These are phyloP conservation scores for Ginglymostoma cirratum DNA, from an alignment of 2,113 vertebrate genomes.

Conservation along the genomic window DNA sequence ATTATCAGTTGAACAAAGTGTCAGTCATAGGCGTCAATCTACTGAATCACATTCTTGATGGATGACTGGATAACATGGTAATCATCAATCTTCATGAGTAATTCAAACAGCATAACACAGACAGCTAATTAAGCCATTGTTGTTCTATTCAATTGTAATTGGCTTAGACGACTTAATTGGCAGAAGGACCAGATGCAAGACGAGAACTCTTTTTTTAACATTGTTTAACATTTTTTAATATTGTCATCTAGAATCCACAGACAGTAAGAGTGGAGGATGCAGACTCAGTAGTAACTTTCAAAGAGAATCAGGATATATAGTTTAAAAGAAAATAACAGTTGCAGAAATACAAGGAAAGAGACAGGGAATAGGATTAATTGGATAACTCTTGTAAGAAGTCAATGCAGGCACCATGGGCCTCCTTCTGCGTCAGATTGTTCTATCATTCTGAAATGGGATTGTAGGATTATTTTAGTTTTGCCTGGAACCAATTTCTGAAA, in stretches of 20 bases:
- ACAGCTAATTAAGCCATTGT: background rate
- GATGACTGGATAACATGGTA: no score
- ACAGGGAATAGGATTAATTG: background rate
- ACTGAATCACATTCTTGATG: background rate
- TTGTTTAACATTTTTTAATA: no score
- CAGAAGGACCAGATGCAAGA: background rate
- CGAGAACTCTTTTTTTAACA: background rate
- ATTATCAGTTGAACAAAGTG: background rate
- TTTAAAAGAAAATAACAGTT: background rate
- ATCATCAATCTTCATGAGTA: conserved; percentile 16
- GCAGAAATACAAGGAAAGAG: background rate
- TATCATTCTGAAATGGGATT: background rate
- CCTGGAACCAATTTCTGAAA: background rate
- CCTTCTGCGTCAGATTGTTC: background rate
- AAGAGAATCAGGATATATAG: background rate
- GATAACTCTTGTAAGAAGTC: background rate
- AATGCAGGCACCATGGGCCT: background rate
- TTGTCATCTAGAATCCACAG: background rate
- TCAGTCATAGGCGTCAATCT: background rate
- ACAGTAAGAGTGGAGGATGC: background rate
- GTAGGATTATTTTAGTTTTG: background rate
- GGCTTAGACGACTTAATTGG: background rate
- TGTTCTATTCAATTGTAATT: background rate
- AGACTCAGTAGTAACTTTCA: background rate
- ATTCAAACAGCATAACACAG: conserved; percentile 4